Evolutionary conservation across 2,113 vertebrate species (phyloP), one percentile per base, ranked within the genome.

Genomic region (Stigmatopora nigra): DNA sequence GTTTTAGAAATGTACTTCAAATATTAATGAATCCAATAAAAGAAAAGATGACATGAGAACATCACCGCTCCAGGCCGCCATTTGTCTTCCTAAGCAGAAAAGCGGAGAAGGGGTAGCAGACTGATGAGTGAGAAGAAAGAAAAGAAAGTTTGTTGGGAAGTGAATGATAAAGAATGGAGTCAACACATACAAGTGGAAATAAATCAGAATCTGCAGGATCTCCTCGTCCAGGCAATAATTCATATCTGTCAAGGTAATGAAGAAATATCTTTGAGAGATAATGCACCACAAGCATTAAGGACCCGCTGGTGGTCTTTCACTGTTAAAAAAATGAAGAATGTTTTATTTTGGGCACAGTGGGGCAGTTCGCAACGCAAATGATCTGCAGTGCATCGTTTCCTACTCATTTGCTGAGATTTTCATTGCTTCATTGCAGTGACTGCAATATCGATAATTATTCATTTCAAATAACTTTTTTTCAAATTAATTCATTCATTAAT

Each of bases 31-130:
- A 72, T 38, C 71, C 64, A 78, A 77, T 76, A 78, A 3, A 66
- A 75, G 70, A 48, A 69, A 73, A 75, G 71, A 75, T 78, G 73
- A 68, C 68, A 22, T 19, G 70, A 62, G 48, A 68, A 77, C 71
- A 76, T 60, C 44, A 4, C 61, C 58, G 55, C 56, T 36, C 57
- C 58, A 2, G 75, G 56, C 55, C 58, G 45, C 56, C 71, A 69
- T 85, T 78, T 31, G 69, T 83, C 78, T 83, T 83, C 72, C 72
- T 70, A 70, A 79, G 62, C 65, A 65, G 69, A 70, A 59, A 74
- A 51, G 46, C 22, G 45, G 63, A 25, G 58, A 47, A 17, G 47
- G 55, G 25, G 72, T 51, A 38, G 63, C 31, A 52, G 25, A 41
- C 38, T 41, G 38, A 25, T 14, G 8, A 12, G 41, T 20, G 19